Evolutionary conservation across 1,140 invertebrate species (phyloP).

Genomic region (Rhynchophorus ferrugineus): DNA sequence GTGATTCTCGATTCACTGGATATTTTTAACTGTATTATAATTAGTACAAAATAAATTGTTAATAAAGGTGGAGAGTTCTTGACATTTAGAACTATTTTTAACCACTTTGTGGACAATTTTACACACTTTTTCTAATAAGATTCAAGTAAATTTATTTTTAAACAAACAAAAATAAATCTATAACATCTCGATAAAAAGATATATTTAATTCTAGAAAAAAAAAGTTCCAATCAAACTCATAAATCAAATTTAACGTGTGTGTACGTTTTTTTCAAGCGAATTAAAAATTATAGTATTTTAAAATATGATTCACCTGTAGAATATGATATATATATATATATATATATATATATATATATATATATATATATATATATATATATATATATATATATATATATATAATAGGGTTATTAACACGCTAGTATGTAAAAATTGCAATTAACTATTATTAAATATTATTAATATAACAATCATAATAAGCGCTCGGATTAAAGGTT

Average conservation of each 20-base stretch:
- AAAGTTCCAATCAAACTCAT: not conserved
- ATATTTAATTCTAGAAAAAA: not conserved
- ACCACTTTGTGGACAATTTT: conserved; percentile 6
- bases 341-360: no score
- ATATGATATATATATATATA: no score
- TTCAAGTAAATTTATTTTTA: not conserved
- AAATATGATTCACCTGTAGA: not conserved
- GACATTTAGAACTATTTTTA: conserved; percentile 17
- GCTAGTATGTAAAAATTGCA: no score
- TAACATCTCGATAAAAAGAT: no score
- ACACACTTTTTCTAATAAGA: not conserved
- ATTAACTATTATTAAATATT: no score
- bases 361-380: no score
- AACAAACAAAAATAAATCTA: not conserved
- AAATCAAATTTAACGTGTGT: no score
- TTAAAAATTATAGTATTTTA: not conserved
- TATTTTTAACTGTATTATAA: not conserved
- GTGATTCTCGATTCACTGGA: not conserved
- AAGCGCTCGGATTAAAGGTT: no score
- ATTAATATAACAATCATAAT: no score
- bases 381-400: no score
- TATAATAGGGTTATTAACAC: no score
- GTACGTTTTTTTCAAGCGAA: not conserved
- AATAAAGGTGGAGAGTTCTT: conserved; percentile 9
- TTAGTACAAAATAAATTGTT: conserved; percentile 1